These are phyloP conservation scores for Oreochromis spilurus DNA, from an alignment of 2,113 vertebrate species.

Conservation along the genomic window DNA sequence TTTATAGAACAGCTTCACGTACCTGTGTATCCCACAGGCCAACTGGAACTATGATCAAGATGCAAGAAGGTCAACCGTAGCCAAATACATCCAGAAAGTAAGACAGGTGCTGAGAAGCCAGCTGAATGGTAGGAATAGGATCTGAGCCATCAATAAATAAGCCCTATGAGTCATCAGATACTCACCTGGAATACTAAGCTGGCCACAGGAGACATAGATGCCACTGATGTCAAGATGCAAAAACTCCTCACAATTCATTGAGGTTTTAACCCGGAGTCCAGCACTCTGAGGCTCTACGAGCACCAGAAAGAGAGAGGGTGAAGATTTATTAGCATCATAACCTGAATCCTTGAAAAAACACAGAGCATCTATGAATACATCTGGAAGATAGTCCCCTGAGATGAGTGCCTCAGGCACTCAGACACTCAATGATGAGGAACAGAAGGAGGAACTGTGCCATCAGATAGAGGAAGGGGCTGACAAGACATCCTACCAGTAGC, in stretches of 20 bases:
- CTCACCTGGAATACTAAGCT: neutral
- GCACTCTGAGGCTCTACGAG: neutral
- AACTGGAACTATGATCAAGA: neutral
- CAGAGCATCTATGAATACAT: neutral
- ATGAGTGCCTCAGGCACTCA: neutral
- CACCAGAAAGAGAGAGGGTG: neutral
- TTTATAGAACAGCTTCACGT: neutral
- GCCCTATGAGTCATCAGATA: neutral
- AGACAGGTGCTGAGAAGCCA: neutral
- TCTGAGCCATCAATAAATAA: neutral
- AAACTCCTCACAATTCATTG: neutral
- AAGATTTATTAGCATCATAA: neutral
- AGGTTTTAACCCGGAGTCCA: neutral
- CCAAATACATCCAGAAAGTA: neutral
- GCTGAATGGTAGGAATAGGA: neutral
- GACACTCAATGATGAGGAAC: neutral
- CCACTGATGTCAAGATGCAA: neutral
- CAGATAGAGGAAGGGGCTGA: neutral
- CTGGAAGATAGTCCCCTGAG: neutral
- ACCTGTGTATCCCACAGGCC: neutral
- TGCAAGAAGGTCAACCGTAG: neutral
- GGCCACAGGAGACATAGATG: neutral
- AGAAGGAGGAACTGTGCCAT: neutral
- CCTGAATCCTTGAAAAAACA: neutral
- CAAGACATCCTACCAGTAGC: neutral